phyloP scores from a whole-genome alignment of 1,140 invertebrate species.

The Formica selysi region DNA sequence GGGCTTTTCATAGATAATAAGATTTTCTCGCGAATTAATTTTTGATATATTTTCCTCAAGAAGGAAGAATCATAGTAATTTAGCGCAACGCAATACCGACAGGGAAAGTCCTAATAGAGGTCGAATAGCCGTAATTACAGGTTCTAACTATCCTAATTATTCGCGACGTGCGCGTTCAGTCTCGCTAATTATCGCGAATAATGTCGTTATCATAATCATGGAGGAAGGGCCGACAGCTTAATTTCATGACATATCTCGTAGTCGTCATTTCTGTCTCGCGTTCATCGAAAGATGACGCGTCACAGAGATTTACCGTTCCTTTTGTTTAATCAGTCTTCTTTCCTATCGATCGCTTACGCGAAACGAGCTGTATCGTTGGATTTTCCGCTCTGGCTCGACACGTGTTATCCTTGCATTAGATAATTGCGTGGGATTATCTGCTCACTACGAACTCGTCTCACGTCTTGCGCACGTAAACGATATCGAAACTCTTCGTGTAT shows the following conservation, averaged over 20 bases:
- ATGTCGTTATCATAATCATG: conserved; percentile 75
- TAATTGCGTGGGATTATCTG: conserved; percentile 45
- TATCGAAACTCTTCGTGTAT: conserved; percentile 17
- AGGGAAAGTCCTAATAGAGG: conserved; percentile 64
- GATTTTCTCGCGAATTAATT: not conserved
- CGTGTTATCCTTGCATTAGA: conserved; percentile 47
- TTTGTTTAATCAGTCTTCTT: not conserved
- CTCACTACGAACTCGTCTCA: conserved; percentile 30
- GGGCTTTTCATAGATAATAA: not conserved
- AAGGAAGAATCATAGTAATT: conserved; percentile 6
- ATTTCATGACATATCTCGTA: conserved; percentile 44
- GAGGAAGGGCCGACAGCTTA: conserved; percentile 33
- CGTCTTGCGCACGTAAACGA: conserved; percentile 30
- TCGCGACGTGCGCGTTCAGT: conserved; percentile 56
- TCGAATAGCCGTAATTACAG: conserved; percentile 79
- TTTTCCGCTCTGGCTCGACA: conserved; percentile 46
- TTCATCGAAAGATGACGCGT: not conserved
- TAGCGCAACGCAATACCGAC: conserved; percentile 10
- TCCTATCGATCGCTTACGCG: conserved; percentile 20
- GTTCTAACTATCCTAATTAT: conserved; percentile 79
- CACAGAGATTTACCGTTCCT: conserved; percentile 4
- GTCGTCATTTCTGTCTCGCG: not conserved
- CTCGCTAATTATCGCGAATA: conserved; percentile 65
- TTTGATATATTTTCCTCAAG: not conserved
- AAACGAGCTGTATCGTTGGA: conserved; percentile 18